Base-by-base conservation (phyloP, 2,888 invertebrate species). In the Drosophila kambysellisi region DNA sequence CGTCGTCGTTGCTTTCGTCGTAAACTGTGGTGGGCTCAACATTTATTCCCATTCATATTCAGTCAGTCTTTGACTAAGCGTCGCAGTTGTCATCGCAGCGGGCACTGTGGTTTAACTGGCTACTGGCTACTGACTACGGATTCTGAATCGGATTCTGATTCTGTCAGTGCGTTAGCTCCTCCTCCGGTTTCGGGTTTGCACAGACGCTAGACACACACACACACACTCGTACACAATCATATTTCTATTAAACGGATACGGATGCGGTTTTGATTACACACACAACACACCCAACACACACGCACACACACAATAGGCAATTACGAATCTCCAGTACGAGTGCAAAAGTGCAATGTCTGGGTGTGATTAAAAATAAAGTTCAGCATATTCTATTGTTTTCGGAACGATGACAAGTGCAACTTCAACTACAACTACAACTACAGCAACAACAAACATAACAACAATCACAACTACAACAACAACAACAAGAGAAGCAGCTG, bases 41-140 rank as follows among this genome's bases (percentile, higher is more conserved):
- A 79, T 63, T 67, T 59, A 70, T 70, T 81, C 79, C 77, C 77
- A 77, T 77, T 78, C 78, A 78, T 78, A 78, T 78, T 78, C 78
- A 78, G 78, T 79, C 87, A 89, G 87, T 87, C 89, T 87, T 87
- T 88, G 87, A 88, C 85, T 89, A 76, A 83, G 82, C 88, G 80
- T 79, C 79, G 73, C 76, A 76, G 79, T 81, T 74, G 79, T 76
- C 70, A 71, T 72, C 72, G 76, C 64, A 73, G 70, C 82, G 76
- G 75, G 59, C 76, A 79, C 81, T 80, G 75, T 72, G 77, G 51
- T 58, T 48, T n/a, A 56, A 70, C 57, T 25, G n/a, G 62, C 70
- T 73, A 66, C 78, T 61, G 51, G 33, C 66, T 35, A 29, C 56
- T 25, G 70, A 53, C 66, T 37, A 56, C 51, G 56, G 71, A 48